A percentile compares a stretch with the other conserved stretches of the same genome.
Evolutionary conservation across 1,140 invertebrate genomes (phyloP).

Genomic region (Pogonus chalceus): DNA sequence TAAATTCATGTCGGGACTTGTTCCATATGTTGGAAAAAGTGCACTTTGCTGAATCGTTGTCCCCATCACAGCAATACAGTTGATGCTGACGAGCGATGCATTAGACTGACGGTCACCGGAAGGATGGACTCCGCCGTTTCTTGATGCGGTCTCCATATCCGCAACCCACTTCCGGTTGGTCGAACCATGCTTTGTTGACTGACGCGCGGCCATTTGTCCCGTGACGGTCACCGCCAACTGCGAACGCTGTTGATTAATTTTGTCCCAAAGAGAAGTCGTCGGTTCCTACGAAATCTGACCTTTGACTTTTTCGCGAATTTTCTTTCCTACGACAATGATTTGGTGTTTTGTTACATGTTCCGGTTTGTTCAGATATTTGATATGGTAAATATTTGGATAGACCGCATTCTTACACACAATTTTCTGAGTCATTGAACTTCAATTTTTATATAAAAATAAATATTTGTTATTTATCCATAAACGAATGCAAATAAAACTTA

Average conservation of each 20-base stretch:
- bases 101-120: neutral
- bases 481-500: no score
- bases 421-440: no score
- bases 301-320: neutral
- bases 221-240: neutral
- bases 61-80: neutral
- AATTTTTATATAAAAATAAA: no score
- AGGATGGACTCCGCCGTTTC: neutral
- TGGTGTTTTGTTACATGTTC: neutral
- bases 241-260: constrained; percentile 21
- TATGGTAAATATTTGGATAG: no score
- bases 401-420: no score
- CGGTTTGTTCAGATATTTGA: no score
- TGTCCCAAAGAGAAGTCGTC: neutral
- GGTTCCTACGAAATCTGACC: neutral
- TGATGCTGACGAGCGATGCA: neutral
- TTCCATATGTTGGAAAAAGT: no score
- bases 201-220: constrained; percentile 14
- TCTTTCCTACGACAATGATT: neutral
- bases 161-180: constrained; percentile 19
- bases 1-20: no score
- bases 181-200: constrained; percentile 21
- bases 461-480: no score
- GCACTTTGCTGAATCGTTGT: constrained; percentile 8
- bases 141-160: constrained; percentile 14